Conservation (phyloP, 2,888 invertebrate genomes). For the Pheosia gnoma region DNA sequence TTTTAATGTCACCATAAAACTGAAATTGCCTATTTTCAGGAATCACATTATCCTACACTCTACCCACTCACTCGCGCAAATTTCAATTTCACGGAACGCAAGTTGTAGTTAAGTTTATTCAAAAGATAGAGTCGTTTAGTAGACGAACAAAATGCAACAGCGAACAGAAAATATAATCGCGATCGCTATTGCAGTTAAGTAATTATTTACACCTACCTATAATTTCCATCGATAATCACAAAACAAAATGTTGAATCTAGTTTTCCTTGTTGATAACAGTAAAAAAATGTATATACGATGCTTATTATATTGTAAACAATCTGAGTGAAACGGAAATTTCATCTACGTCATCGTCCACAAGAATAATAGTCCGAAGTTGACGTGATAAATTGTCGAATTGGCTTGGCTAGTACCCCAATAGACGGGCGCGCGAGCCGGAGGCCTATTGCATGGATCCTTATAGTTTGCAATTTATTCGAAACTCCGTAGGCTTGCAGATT, state of each 20-base stretch:
- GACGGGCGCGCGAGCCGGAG: constrained; percentile 43
- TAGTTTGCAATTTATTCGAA: constrained; percentile 76
- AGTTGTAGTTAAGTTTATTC: constrained; percentile 6
- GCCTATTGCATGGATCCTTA: constrained; percentile 66
- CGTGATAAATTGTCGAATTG: constrained; percentile 69
- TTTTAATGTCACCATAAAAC: constrained; percentile 57
- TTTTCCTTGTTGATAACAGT: not conserved
- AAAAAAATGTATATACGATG: not conserved
- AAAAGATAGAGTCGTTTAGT: not conserved
- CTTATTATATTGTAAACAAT: not conserved
- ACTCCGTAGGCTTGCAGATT: constrained; percentile 73
- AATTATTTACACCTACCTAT: not conserved
- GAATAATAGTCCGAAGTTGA: constrained; percentile 45
- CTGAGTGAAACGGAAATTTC: constrained; percentile 16
- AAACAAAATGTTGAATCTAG: not conserved
- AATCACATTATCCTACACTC: constrained; percentile 49
- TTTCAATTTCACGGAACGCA: constrained; percentile 41
- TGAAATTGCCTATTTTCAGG: constrained; percentile 55
- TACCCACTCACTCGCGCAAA: constrained; percentile 49
- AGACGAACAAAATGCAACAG: not conserved
- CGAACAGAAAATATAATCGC: not conserved
- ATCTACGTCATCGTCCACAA: constrained; percentile 26
- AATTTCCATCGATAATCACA: not conserved
- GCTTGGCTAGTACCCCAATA: constrained; percentile 39
- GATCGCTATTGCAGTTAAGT: not conserved